Evolutionary conservation across 2,797 vertebrate genomes (phyloP).

Genomic region (Rhyacichthys aspro): DNA sequence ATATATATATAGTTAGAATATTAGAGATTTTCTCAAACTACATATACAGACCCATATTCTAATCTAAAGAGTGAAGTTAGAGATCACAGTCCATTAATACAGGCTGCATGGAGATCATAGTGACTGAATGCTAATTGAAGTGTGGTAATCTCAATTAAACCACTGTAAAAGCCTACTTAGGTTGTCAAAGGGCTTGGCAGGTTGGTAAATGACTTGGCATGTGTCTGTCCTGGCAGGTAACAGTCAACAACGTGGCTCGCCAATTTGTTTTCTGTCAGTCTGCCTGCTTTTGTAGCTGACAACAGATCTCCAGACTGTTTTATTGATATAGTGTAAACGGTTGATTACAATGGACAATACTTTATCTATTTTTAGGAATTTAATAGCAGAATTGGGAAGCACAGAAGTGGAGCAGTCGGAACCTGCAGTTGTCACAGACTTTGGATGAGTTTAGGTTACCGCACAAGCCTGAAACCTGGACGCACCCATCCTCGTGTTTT

Average conservation of each 20-base stretch:
- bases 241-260: conserved; percentile 18
- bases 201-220: conserved; percentile 37
- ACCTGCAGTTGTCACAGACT: conserved; percentile 7
- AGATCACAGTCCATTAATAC: conserved; percentile 13
- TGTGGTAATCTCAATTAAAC: conserved; percentile 44
- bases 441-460: conserved; percentile 7
- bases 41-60: no score
- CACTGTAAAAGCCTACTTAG: conserved; percentile 17
- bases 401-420: background rate
- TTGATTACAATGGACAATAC: background rate
- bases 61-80: no score
- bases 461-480: conserved; percentile 24
- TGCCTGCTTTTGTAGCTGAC: conserved; percentile 13
- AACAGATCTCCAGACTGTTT: background rate
- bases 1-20: no score
- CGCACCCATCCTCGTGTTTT: conserved; percentile 41
- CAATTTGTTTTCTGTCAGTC: conserved; percentile 8
- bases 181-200: conserved; percentile 40
- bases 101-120: conserved; percentile 46
- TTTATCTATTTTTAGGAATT: background rate
- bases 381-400: background rate
- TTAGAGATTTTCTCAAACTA: no score
- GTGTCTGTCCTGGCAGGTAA: conserved; percentile 25
- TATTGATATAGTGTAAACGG: background rate
- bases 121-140: conserved; percentile 49